Conservation (phyloP, 2,888 invertebrate species). For the Cynaeus angustus region DNA sequence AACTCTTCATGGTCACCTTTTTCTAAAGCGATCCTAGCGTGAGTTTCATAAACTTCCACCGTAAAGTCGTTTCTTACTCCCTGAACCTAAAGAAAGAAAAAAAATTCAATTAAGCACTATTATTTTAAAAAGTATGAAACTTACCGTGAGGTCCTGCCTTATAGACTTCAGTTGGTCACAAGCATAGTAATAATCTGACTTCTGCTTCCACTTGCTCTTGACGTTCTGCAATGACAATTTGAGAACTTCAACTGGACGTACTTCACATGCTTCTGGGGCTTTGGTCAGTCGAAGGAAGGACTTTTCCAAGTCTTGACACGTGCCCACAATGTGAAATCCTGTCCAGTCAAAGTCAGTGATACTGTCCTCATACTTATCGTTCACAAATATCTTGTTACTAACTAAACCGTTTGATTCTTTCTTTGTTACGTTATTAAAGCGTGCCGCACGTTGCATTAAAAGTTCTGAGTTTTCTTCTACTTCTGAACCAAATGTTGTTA, state of each 20-base stretch:
- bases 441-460: conserved; percentile 90
- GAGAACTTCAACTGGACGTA: conserved; percentile 92
- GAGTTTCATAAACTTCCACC: conserved; percentile 98
- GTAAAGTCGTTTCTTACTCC: conserved; percentile 96
- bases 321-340: conserved; percentile 94
- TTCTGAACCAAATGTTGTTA: conserved; percentile 77
- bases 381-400: conserved; percentile 37
- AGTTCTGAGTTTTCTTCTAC: conserved; percentile 85
- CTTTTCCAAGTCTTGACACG: conserved; percentile 95
- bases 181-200: conserved; percentile 95
- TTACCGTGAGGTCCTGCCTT: conserved; percentile 97
- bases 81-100: conserved; percentile 85
- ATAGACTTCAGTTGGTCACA: conserved; percentile 99
- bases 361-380: conserved; percentile 74
- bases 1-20: conserved; percentile 99
- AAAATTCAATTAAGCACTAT: too few relatives aligned
- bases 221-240: conserved; percentile 90
- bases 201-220: conserved; percentile 91
- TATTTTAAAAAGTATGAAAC: too few relatives aligned
- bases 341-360: conserved; percentile 86
- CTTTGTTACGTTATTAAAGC: conserved; percentile 78
- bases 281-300: conserved; percentile 95
- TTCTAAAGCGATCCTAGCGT: conserved; percentile 97
- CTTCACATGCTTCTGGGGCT: conserved; percentile 94
- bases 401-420: conserved; percentile 25